phyloP scores from a whole-genome alignment of 2,797 vertebrate genomes.

The Lycodopsis pacificus region DNA sequence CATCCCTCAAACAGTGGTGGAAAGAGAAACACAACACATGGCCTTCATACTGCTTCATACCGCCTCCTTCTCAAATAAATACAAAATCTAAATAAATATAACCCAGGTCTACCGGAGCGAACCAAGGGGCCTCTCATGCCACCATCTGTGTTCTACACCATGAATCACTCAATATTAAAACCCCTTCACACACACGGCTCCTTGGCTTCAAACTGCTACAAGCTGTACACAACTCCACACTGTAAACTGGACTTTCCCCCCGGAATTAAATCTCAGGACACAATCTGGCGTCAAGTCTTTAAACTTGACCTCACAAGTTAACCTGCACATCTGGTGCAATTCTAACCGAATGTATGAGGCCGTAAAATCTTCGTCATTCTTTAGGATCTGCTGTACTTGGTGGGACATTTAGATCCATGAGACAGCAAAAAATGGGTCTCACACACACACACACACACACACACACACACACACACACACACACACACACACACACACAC shows the following conservation, averaged over 20 bases:
- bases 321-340: neutral
- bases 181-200: neutral
- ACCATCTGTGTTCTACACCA: conserved; percentile 45
- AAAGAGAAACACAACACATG: conserved; percentile 63
- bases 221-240: neutral
- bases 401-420: conserved; percentile 25
- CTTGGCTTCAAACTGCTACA: neutral
- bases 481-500: conserved; percentile 32
- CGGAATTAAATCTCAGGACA: neutral
- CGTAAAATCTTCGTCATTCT: neutral
- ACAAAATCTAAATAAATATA: conserved; percentile 58
- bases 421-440: conserved; percentile 19
- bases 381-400: conserved; percentile 4
- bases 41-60: conserved; percentile 30
- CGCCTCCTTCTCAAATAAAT: conserved; percentile 75
- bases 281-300: conserved; percentile 3
- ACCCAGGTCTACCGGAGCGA: conserved; percentile 27
- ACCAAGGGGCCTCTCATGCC: conserved; percentile 36
- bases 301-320: neutral
- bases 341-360: neutral
- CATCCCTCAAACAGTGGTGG: conserved; percentile 54
- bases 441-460: conserved; percentile 35
- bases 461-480: conserved; percentile 20
- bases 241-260: neutral
- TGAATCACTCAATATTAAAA: conserved; percentile 48